Base-by-base conservation (phyloP, 1,140 invertebrate species). In the Linepithema humile region DNA sequence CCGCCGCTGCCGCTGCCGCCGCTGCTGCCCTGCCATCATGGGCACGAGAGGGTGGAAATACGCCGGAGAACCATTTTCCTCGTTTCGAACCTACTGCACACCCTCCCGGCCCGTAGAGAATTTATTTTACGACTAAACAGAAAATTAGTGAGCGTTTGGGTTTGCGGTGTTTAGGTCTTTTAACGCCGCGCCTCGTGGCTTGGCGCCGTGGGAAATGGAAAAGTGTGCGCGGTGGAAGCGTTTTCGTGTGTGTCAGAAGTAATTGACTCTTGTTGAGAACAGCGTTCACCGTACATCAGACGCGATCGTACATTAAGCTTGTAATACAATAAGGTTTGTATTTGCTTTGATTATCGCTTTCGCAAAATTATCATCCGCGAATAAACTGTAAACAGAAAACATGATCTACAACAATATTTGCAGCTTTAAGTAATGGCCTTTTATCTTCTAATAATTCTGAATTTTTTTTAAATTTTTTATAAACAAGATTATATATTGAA, bases 121-220 rank as follows among this genome's bases (percentile, higher is more conserved):
- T 94, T 94, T 94, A 94, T 94, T 94, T 93, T 92, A 93, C 92
- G 93, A 91, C 92, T 94, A 93, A 94, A 94, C 92, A 90, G 92
- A 93, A 93, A 94, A 94, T 94, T 93, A 93, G 92, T 93, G 93
- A 93, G 90, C 92, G 90, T 91, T 94, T 93, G 92, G 92, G 86
- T 94, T 93, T 91, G 92, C 87, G 89, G 92, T 93, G 88, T 90
- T 91, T 90, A 85, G 89, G 87, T 86, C 86, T 87, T 72, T 88
- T 77, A 82, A 64, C 35, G 78, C 78, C 60, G 84, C 84, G 84
- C 77, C 73, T 86, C 85, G 64, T 82, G 85, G 77, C 78, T 73
- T 82, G 78, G 73, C 48, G 67, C 17, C 53, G 55, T 53, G 83
- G 53, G 23, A 67, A 64, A 53, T 69, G 60, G 67, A 83, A 45